phyloP scores from a whole-genome alignment of 2,797 vertebrate species.

The Phrynocephalus forsythii region DNA sequence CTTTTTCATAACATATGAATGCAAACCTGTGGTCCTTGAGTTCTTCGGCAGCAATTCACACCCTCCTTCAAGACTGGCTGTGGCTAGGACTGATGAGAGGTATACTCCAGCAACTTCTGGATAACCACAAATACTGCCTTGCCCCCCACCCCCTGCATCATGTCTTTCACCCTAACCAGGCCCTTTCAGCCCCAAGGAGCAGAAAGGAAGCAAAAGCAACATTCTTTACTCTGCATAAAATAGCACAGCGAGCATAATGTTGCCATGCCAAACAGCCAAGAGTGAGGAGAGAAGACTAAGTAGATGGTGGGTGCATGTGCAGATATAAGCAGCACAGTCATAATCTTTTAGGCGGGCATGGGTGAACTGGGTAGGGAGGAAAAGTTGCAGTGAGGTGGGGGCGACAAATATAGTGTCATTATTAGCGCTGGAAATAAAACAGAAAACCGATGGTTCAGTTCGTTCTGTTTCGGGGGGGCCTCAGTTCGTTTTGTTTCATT shows the following conservation, averaged over 20 bases:
- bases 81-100: neutral
- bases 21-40: neutral
- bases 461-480: too few relatives aligned
- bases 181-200: neutral
- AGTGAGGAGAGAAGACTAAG: too few relatives aligned
- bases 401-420: too few relatives aligned
- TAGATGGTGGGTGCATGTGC: too few relatives aligned
- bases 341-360: neutral
- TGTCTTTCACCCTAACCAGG: neutral
- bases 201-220: neutral
- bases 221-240: neutral
- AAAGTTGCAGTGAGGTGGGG: neutral
- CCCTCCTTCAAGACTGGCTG: neutral
- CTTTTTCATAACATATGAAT: neutral
- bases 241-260: too few relatives aligned
- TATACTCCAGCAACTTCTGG: neutral
- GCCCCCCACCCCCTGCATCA: neutral
- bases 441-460: too few relatives aligned
- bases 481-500: too few relatives aligned
- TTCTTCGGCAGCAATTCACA: neutral
- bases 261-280: too few relatives aligned
- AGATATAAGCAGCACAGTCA: neutral
- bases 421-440: too few relatives aligned
- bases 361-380: neutral
- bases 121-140: neutral